These are phyloP conservation scores for Leptinotarsa texana DNA, from an alignment of 1,140 invertebrate species.

Conservation along the genomic window DNA sequence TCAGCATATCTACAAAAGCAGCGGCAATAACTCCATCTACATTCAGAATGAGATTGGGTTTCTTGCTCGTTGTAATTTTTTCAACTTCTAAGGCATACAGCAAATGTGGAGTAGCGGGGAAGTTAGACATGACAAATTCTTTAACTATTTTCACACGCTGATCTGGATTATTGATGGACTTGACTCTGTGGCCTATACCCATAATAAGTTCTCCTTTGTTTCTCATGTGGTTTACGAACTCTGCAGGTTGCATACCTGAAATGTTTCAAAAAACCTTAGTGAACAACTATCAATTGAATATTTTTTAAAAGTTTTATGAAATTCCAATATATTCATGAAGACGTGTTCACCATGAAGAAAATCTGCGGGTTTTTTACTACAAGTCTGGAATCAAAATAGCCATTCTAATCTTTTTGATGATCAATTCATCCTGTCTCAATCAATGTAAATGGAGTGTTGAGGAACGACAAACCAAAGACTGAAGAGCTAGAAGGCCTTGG, in stretches of 20 bases:
- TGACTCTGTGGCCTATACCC: constrained; percentile 97
- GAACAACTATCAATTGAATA: too few species aligned
- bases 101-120: constrained; percentile 89
- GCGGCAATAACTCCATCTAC: constrained; percentile 98
- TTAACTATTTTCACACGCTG: constrained; percentile 96
- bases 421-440: too few species aligned
- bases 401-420: too few species aligned
- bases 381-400: too few species aligned
- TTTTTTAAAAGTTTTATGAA: too few species aligned
- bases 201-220: constrained; percentile 98
- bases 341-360: too few species aligned
- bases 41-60: constrained; percentile 98
- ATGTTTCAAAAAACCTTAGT: not conserved
- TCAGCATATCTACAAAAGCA: constrained; percentile 94
- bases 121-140: constrained; percentile 92
- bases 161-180: constrained; percentile 99
- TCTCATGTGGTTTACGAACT: constrained; percentile 97
- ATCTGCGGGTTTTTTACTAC: too few species aligned
- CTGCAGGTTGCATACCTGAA: constrained; percentile 85
- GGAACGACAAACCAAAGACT: too few species aligned
- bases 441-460: too few species aligned
- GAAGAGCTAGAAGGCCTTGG: too few species aligned
- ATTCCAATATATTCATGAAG: too few species aligned
- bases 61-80: constrained; percentile 98
- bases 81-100: constrained; percentile 97